Evolutionary conservation across 2,888 invertebrate species (phyloP), one percentile per base, ranked within the genome.

Genomic region (Mesoligia furuncula): DNA sequence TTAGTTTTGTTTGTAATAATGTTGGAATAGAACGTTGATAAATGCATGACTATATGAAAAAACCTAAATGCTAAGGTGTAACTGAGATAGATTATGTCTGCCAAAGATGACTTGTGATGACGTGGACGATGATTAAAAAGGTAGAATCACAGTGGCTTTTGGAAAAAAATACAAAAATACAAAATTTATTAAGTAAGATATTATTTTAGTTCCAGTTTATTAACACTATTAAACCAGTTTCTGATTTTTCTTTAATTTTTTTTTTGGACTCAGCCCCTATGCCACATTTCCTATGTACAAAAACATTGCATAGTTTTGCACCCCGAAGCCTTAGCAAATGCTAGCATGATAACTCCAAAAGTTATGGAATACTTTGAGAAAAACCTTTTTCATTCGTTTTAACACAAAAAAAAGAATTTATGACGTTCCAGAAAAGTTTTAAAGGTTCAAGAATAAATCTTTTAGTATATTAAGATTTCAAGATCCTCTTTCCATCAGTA

Each of bases 361-460:
- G 24, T 36, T 9, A 9, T 1, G 5, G 17, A 77, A 59, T 45
- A 77, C 62, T 67, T 79, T 42, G 4, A 27, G 15, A 24, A 68
- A 51, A 68, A 48, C 13, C 57, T 65, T 36, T 5, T 8, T 24
- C 39, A 69, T 64, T 84, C 15, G 1, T n/a, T 64, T 9, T 17
- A 27, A 64, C 20, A 64, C 20, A 64, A 64, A 67, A 36, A n/a
- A 65, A 85, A 81, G 48, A 62, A 57, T 81, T 85, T 66, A 81
- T 66, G 67, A 74, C 17, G 59, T 45, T 61, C 51, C 65, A 20
- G 20, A 85, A 54, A 69, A 74, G 7, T 61, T 75, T 66, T 7
- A 69, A 70, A 70, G 54, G 36, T 62, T 42, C 31, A 42, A 73
- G 51, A 66, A 61, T 36, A 73, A 51, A 80, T 61, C 42, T 66